Conservation (phyloP, 1,140 invertebrate species). For the Matsumurasca onukii region DNA sequence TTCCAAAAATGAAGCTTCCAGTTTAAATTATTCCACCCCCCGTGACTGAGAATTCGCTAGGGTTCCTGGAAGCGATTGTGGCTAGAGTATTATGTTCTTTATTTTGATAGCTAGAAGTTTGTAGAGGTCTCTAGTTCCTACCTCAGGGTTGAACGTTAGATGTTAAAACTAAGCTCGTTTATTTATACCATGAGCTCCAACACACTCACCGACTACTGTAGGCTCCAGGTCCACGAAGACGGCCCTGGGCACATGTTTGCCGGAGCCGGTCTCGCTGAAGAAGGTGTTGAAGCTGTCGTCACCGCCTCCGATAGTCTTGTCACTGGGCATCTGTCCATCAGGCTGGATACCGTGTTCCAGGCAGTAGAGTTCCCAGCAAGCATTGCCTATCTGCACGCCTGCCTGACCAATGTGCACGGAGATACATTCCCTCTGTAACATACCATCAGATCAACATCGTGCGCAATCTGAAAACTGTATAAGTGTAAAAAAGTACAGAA, state of each 20-base stretch:
- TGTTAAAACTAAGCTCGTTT: too few species aligned
- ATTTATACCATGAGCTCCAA: too few species aligned
- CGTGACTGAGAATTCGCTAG: too few species aligned
- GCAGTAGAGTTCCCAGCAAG: conserved; percentile 86
- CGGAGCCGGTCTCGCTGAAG: conserved; percentile 85
- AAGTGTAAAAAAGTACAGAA: too few species aligned
- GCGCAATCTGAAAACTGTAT: too few species aligned
- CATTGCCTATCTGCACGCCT: conserved; percentile 88
- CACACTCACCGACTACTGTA: conserved; percentile 79
- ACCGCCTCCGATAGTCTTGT: conserved; percentile 65
- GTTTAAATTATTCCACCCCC: too few species aligned
- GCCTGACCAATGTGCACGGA: conserved; percentile 89
- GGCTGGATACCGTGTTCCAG: conserved; percentile 90
- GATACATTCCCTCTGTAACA: conserved; percentile 75
- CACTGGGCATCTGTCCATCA: conserved; percentile 79
- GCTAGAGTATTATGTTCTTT: too few species aligned
- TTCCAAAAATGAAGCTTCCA: too few species aligned
- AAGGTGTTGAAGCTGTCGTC: conserved; percentile 89
- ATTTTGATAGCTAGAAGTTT: too few species aligned
- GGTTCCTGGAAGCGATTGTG: too few species aligned
- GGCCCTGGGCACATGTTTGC: conserved; percentile 82
- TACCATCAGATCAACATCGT: too few species aligned
- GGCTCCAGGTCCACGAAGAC: conserved; percentile 88
- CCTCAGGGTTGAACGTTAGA: too few species aligned
- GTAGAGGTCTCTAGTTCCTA: not conserved